Conservation (phyloP, 2,113 vertebrate genomes). For the Pionites leucogaster region DNA sequence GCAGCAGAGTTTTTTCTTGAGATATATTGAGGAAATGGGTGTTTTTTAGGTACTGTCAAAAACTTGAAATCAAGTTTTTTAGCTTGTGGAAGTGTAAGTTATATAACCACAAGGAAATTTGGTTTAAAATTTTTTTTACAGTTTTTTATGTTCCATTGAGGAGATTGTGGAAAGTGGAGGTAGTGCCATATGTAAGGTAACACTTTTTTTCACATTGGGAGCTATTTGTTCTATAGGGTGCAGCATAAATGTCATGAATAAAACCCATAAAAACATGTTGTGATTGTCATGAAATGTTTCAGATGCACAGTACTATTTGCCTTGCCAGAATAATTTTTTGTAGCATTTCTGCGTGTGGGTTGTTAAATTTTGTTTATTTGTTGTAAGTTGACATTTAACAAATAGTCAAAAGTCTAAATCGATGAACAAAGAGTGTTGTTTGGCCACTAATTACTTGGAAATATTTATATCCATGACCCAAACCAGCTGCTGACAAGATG, state of each 20-base stretch:
- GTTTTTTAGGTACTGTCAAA: not conserved
- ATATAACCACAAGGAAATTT: not conserved
- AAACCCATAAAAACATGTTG: not conserved
- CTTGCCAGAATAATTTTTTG: not conserved
- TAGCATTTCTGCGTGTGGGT: not conserved
- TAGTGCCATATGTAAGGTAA: not conserved
- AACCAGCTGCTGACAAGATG: slow-evolving; percentile 10
- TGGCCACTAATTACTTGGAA: not conserved
- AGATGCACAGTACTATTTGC: not conserved
- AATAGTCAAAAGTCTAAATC: slow-evolving; percentile 7
- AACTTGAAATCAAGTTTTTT: not conserved
- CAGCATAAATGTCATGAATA: not conserved
- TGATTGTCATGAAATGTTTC: not conserved
- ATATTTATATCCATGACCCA: not conserved
- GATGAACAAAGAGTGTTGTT: not conserved
- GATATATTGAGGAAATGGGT: not conserved
- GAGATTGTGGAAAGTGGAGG: not conserved
- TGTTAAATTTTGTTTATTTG: slow-evolving; percentile 36
- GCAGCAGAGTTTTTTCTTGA: slow-evolving; percentile 21
- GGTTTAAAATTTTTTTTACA: not conserved
- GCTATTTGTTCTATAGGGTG: not conserved
- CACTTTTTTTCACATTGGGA: not conserved
- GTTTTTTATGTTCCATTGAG: not conserved
- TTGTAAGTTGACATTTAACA: not conserved
- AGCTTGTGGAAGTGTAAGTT: not conserved